Base-by-base conservation (phyloP, 2,113 vertebrate species). In the Thamnaconus septentrionalis region DNA sequence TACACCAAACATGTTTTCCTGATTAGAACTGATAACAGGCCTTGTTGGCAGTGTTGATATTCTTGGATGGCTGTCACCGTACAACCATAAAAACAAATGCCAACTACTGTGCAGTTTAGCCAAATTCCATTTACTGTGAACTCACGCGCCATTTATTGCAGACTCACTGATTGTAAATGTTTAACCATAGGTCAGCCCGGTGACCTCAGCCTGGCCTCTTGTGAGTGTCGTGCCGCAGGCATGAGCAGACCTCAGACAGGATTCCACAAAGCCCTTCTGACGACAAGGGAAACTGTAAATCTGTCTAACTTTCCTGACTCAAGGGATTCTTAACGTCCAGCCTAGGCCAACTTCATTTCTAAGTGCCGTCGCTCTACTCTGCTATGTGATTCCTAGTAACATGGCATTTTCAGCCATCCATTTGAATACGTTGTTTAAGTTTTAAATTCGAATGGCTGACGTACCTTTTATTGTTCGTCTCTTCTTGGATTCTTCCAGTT, bases 401-500 rank as follows among this genome's bases (percentile, higher is more conserved):
- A 4, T 11, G 12, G 10, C 9, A 5, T 4, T 49, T 4, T 2
- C 48, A 49, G 5, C 48, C 48, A 8, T 10, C 48, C 7, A 8
- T 10, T 31, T 31, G 18, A 31, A 31, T 31, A 31, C 2, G 18
- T 31, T 31, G 18, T 31, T 31, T 31, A 31, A 31, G 18, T 31
- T 31, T 31, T 31, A 49, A 49, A 10, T 4, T 8, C 6, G 0
- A 4, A 4, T 51, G 5, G 18, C 50, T 6, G 41, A 87, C 87
- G 92, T 64, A 92, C 91, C 70, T 85, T 91, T 91, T 7, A 85
- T 50, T 5, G 83, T 70, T 2, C n/a, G 76, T 62, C 51, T 92
- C 78, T 76, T 90, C 5, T 91, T 92, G 51, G 66, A 42, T 0
- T 93, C 91, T 4, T 93, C 91, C 76, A 93, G 91, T 56, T 93